Percentiles rank a stretch among this genome's conserved stretches.
Evolutionary conservation across 2,113 vertebrate genomes (phyloP).

Genomic region (Labrus mixtus): DNA sequence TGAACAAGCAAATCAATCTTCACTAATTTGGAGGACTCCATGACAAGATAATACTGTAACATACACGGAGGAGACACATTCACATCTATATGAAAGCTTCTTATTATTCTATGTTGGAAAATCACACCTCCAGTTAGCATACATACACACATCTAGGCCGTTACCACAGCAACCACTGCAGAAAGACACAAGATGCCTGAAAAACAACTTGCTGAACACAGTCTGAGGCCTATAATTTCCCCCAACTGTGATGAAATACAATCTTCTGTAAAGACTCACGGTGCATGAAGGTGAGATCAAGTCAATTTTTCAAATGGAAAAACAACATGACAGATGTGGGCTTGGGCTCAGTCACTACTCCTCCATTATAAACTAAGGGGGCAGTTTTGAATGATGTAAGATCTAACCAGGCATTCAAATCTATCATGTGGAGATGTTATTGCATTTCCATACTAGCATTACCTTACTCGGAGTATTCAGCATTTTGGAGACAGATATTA

Average conservation of each 20-base stretch:
- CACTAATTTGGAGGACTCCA: too few relatives aligned
- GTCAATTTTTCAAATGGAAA: too few relatives aligned
- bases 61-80: constrained; percentile 20
- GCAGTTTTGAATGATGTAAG: too few relatives aligned
- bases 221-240: background rate
- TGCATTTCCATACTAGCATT: too few relatives aligned
- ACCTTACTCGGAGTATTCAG: too few relatives aligned
- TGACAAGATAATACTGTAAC: constrained; percentile 1
- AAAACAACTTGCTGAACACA: constrained; percentile 2
- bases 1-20: background rate
- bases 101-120: constrained; percentile 11
- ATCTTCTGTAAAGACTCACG: background rate
- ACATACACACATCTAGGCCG: constrained; percentile 48
- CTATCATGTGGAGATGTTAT: too few relatives aligned
- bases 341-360: background rate
- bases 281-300: background rate
- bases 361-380: background rate
- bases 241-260: background rate
- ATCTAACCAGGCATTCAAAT: background rate
- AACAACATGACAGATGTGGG: background rate
- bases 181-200: constrained; percentile 12
- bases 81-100: constrained; percentile 16
- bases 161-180: constrained; percentile 58
- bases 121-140: constrained; percentile 22
- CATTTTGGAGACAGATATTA: too few relatives aligned